These are phyloP conservation scores for Agapornis roseicollis DNA, from an alignment of 2,113 vertebrate genomes.

Conservation along the genomic window DNA sequence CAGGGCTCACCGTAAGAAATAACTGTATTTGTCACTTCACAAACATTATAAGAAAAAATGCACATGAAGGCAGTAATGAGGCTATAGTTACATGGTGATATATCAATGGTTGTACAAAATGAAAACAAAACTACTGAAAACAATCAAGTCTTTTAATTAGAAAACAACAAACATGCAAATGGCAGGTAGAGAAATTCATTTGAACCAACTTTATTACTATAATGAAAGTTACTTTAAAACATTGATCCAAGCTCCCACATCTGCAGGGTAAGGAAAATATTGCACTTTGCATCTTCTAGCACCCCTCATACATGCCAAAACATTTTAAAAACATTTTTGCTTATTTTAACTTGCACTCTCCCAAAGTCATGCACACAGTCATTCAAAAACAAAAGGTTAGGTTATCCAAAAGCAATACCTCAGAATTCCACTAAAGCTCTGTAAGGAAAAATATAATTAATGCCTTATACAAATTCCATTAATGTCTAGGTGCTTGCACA, in stretches of 20 bases:
- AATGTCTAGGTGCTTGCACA: slow-evolving; percentile 76
- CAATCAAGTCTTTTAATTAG: slow-evolving; percentile 85
- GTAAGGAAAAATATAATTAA: slow-evolving; percentile 90
- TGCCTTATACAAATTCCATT: slow-evolving; percentile 87
- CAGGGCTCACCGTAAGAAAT: background rate
- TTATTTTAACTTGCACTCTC: slow-evolving; percentile 77
- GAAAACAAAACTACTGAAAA: slow-evolving; percentile 59
- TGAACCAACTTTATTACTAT: slow-evolving; percentile 83
- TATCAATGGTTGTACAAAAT: background rate
- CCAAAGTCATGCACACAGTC: slow-evolving; percentile 78
- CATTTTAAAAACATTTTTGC: slow-evolving; percentile 73
- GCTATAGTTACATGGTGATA: background rate
- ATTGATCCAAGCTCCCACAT: slow-evolving; percentile 81
- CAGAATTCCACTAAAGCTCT: slow-evolving; percentile 90
- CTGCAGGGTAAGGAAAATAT: slow-evolving; percentile 86
- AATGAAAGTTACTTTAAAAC: slow-evolving; percentile 85
- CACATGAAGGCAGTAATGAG: background rate
- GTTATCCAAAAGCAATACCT: slow-evolving; percentile 82
- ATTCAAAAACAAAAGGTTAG: slow-evolving; percentile 83
- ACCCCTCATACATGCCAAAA: slow-evolving; percentile 77
- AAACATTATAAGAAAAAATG: background rate
- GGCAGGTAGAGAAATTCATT: slow-evolving; percentile 86
- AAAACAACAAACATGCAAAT: slow-evolving; percentile 89
- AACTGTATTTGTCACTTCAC: background rate
- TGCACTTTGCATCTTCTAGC: slow-evolving; percentile 87